Base-by-base conservation (phyloP, 2,113 vertebrate genomes). In the Xyliphius kryptos region DNA sequence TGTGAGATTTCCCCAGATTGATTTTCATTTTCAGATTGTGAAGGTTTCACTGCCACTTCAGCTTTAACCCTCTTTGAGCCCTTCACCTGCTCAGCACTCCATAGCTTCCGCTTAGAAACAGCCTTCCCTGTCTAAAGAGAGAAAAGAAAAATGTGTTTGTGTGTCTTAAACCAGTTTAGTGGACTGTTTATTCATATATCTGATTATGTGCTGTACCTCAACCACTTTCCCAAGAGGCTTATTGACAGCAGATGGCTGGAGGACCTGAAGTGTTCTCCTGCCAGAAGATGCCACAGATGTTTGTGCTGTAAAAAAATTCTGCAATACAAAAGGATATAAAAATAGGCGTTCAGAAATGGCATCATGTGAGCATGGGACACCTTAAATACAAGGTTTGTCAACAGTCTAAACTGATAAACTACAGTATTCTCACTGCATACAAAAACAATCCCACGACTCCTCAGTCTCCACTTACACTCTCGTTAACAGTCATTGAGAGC, bases 241-340 rank as follows among this genome's bases (percentile, higher is more conserved):
- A 69, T 85, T 86, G 48, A 85, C 66, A 53, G 85, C 82, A 55
- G 90, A 91, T 8, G 84, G 86, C 63, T 95, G 92, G 67, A 96
- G 92, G 70, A 90, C 89, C 79, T 92, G 90, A 48, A 95, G 85
- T 2, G 84, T 91, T 71, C 79, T 86, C 73, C 93, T 90, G 1
- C 70, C 75, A 2, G 78, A 56, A 10, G 67, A 75, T 74, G 77
- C 77, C 43, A 52, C 52, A 52, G 80, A 77, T 58, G 80, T 62
- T 8, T 73, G 54, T 0, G 61, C 68, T 32, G 59, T 60, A 22
- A 90, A 82, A 68, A 83, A 86, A 20, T 73, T 91, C 92, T 97
- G 79, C 26, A 82, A 62, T 57, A 4, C 60, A 0, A 43, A 36
- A 10, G 15, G 32, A 3, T 9, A 17, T n/a, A 49, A 16, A 3